Conservation (phyloP, 1,140 invertebrate species). For the Coptotermes formosanus region DNA sequence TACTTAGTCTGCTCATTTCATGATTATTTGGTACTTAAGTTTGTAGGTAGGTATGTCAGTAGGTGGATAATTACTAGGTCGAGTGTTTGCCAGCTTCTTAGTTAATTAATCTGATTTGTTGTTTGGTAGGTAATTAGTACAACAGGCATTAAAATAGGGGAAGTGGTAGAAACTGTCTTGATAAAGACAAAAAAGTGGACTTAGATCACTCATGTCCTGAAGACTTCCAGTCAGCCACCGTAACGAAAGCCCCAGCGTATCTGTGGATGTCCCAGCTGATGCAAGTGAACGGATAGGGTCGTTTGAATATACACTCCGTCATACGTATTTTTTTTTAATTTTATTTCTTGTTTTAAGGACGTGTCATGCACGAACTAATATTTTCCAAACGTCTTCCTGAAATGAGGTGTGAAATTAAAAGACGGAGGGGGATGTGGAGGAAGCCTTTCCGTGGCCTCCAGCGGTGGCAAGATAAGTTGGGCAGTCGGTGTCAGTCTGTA, state of each 20-base stretch:
- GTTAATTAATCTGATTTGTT: no score
- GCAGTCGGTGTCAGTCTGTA: not conserved
- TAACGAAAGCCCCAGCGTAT: not conserved
- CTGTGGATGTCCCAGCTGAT: conserved; percentile 2
- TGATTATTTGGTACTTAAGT: no score
- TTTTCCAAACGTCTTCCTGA: conserved; percentile 18
- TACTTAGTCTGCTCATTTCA: no score
- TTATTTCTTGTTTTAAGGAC: conserved; percentile 19
- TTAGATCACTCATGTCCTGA: not conserved
- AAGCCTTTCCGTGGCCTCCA: not conserved
- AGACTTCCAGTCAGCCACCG: not conserved
- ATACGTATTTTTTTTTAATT: conserved; percentile 10
- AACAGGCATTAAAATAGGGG: no score
- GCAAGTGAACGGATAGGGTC: not conserved
- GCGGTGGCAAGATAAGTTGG: not conserved
- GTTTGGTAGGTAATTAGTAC: no score
- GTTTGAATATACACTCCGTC: conserved; percentile 5
- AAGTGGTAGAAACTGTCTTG: no score
- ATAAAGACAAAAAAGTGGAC: not conserved
- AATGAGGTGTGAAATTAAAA: conserved; percentile 19
- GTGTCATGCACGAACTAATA: conserved; percentile 18
- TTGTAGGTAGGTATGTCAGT: no score
- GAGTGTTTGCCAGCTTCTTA: no score
- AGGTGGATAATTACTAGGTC: no score
- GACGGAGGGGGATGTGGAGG: not conserved